These are phyloP conservation scores for Stenodema calcarata DNA, from an alignment of 2,888 invertebrate species.

Conservation along the genomic window DNA sequence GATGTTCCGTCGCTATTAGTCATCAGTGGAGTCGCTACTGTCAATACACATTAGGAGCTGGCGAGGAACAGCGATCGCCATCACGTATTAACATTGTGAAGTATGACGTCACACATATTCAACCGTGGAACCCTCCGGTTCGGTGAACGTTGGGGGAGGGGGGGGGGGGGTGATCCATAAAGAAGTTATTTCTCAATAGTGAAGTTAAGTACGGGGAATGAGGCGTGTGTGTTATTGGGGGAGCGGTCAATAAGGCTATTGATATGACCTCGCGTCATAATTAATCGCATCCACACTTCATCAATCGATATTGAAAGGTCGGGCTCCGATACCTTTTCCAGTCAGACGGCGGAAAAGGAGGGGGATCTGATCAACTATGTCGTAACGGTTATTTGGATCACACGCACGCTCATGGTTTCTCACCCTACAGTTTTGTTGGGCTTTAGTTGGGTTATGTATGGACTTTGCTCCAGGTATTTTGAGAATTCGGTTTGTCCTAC, in stretches of 20 bases:
- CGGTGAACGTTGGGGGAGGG: not conserved
- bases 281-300: not conserved
- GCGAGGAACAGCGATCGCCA: not conserved
- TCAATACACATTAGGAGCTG: not conserved
- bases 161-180: not conserved
- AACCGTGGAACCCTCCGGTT: not conserved
- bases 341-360: no score
- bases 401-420: no score
- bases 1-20: not conserved
- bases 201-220: not conserved
- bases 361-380: no score
- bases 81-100: not conserved
- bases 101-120: not conserved
- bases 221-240: not conserved
- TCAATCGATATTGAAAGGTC: constrained; percentile 2
- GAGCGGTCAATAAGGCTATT: not conserved
- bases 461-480: no score
- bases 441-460: no score
- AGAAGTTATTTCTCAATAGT: not conserved
- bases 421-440: no score
- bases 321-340: not conserved
- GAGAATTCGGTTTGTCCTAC: no score
- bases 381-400: no score
- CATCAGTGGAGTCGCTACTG: not conserved
- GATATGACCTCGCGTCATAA: not conserved